Conservation (phyloP, 2,888 invertebrate species). For the Actias luna region DNA sequence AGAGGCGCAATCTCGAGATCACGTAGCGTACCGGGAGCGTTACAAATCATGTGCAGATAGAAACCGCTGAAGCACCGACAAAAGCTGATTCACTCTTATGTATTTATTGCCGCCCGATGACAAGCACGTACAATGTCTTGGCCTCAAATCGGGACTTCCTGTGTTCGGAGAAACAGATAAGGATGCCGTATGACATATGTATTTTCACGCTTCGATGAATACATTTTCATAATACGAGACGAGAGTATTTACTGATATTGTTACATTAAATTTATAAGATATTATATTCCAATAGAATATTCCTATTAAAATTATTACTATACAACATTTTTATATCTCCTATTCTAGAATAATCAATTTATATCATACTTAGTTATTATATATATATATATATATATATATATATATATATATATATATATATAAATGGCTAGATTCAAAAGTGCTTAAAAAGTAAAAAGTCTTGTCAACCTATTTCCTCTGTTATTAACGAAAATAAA, state of each 20-base stretch:
- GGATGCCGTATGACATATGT: conserved; percentile 4
- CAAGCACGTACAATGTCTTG: conserved; percentile 12
- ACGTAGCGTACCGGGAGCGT: conserved; percentile 68
- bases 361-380: too few relatives aligned
- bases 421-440: too few relatives aligned
- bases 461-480: too few relatives aligned
- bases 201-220: conserved; percentile 7
- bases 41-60: conserved; percentile 74
- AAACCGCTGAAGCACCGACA: conserved; percentile 19
- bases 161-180: conserved; percentile 8
- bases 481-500: too few relatives aligned
- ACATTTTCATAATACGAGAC: neutral
- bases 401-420: too few relatives aligned
- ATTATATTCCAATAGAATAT: neutral
- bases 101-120: conserved; percentile 8
- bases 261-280: neutral
- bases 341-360: neutral
- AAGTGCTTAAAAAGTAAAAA: too few relatives aligned
- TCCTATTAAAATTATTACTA: neutral
- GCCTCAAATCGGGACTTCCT: conserved; percentile 11
- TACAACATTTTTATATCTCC: too few relatives aligned
- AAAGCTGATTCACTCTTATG: conserved; percentile 12
- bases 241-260: neutral
- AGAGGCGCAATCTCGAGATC: conserved; percentile 39
- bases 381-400: too few relatives aligned